A percentile compares a stretch with the other conserved stretches of the same genome.
Evolutionary conservation across 2,888 invertebrate genomes (phyloP).

Genomic region (Idaea straminata): DNA sequence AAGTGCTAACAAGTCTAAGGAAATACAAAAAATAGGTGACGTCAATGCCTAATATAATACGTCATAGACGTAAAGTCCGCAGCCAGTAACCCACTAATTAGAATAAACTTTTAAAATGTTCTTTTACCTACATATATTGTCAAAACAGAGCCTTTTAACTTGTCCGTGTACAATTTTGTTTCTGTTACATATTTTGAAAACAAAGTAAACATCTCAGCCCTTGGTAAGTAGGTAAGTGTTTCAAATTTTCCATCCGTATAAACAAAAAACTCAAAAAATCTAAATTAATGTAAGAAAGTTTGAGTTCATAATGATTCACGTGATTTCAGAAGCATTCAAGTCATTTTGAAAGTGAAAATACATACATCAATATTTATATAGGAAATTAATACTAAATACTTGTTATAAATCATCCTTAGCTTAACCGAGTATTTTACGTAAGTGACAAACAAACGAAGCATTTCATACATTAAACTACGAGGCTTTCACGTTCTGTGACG

Average conservation of each 20-base stretch:
- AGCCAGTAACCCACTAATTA: not conserved
- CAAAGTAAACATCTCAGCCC: not conserved
- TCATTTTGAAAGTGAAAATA: not conserved
- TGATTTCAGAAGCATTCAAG: not conserved
- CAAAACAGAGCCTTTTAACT: not conserved
- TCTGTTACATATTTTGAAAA: not conserved
- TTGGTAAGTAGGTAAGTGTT: not conserved
- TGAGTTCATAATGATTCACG: not conserved
- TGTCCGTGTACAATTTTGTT: not conserved
- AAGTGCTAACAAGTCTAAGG: not conserved
- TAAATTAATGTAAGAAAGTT: not conserved
- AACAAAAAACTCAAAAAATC: too few species aligned
- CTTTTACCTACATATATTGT: not conserved
- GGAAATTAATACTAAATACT: not conserved
- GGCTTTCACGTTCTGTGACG: conserved; percentile 33
- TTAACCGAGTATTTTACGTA: not conserved
- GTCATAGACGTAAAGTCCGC: not conserved
- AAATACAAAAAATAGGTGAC: not conserved
- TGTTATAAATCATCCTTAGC: not conserved
- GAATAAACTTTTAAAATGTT: not conserved
- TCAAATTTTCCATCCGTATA: too few species aligned
- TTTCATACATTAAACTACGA: not conserved
- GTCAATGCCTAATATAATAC: not conserved
- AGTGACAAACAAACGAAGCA: not conserved
- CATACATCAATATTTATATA: not conserved